phyloP scores from a whole-genome alignment of 2,797 vertebrate species.

The Liparis tanakae region DNA sequence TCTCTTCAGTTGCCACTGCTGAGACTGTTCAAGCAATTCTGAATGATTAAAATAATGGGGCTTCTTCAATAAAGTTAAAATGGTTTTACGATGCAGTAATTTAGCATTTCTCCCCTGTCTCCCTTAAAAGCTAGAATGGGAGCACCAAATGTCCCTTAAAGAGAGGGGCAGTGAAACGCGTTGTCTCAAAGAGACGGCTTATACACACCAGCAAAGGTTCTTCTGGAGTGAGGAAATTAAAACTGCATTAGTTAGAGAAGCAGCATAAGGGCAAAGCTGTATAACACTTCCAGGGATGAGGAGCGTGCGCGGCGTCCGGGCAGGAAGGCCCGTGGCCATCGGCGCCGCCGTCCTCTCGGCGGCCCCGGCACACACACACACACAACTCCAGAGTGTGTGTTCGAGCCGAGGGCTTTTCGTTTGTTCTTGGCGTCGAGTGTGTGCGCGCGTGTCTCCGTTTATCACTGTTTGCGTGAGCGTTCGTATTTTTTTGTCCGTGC shows the following conservation, averaged over 20 bases:
- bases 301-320: constrained; percentile 46
- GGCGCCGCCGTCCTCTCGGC: constrained; percentile 57
- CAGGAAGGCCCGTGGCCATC: constrained; percentile 67
- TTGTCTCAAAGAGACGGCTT: constrained; percentile 59
- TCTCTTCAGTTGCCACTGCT: constrained; percentile 57
- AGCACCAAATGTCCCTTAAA: constrained; percentile 66
- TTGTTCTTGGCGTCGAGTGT: constrained; percentile 52
- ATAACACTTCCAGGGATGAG: constrained; percentile 35
- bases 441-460: constrained; percentile 38
- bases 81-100: constrained; percentile 73
- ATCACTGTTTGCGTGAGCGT: constrained; percentile 30
- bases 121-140: constrained; percentile 64
- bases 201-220: constrained; percentile 59
- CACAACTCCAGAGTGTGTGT: constrained; percentile 62
- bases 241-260: constrained; percentile 74
- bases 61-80: constrained; percentile 74
- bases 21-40: constrained; percentile 72
- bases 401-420: constrained; percentile 53
- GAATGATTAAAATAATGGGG: constrained; percentile 78
- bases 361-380: constrained; percentile 55
- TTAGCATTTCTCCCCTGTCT: constrained; percentile 60
- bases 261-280: constrained; percentile 45
- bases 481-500: constrained; percentile 16
- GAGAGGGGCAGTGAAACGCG: constrained; percentile 61
- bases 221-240: constrained; percentile 69